These are phyloP conservation scores for Chaenodraco wilsoni DNA, from an alignment of 2,797 vertebrate species.

Conservation along the genomic window DNA sequence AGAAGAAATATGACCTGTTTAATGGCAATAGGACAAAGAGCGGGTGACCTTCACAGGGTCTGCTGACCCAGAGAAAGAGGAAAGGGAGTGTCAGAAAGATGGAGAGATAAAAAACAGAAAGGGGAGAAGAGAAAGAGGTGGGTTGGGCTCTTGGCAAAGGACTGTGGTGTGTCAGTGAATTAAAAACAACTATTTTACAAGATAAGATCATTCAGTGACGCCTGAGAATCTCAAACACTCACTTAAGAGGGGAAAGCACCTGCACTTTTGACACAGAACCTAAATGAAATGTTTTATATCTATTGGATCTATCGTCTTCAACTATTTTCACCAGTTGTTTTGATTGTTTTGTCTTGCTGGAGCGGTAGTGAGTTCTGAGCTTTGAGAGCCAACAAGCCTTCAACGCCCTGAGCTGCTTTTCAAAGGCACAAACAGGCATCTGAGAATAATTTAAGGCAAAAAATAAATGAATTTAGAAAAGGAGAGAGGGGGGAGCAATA, in stretches of 20 bases:
- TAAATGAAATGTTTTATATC: neutral
- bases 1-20: conserved; percentile 72
- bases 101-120: conserved; percentile 45
- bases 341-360: conserved; percentile 3
- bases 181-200: conserved; percentile 67
- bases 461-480: neutral
- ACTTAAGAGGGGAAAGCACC: neutral
- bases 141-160: conserved; percentile 47
- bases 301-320: neutral
- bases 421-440: conserved; percentile 24
- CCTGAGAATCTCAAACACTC: conserved; percentile 4
- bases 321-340: conserved; percentile 6
- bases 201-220: conserved; percentile 33
- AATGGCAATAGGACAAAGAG: conserved; percentile 50
- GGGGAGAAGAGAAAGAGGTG: conserved; percentile 49
- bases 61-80: conserved; percentile 56
- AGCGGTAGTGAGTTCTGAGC: conserved; percentile 15
- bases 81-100: conserved; percentile 47
- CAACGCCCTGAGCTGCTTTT: conserved; percentile 21
- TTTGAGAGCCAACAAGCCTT: conserved; percentile 44
- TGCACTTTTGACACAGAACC: neutral
- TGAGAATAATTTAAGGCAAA: conserved; percentile 43
- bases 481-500: neutral
- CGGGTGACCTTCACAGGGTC: conserved; percentile 55
- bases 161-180: conserved; percentile 59